Evolutionary conservation across 2,113 vertebrate species (phyloP), one percentile per base, ranked within the genome.

Genomic region (Ariopsis seemanni): DNA sequence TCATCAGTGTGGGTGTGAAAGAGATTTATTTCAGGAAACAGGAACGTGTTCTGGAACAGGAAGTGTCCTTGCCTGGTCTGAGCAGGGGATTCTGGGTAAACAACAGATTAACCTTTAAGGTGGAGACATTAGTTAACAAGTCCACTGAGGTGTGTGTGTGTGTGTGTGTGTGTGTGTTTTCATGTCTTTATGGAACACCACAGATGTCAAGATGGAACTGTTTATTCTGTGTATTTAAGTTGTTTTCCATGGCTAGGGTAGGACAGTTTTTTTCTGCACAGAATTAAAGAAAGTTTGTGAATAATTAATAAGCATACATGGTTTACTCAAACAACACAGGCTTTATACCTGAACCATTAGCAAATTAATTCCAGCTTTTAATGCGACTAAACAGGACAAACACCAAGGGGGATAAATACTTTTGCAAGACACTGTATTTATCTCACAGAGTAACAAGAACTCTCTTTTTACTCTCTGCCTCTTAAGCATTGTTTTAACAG

Each of bases 71-170:
- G 15, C 4, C 50, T 1, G 0, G 55, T 58, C 27, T 58, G n/a
- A 30, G 57, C 18, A 81, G 9, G 55, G 57, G 30, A 42, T 81
- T 81, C 53, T 81, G 55, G 27, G 57, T 62, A 82, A 62, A 82
- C 57, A 82, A 48, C 2, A 62, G 57, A 42, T 48, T 82, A 58
- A 82, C 79, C 57, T 82, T 82, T 30, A 60, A 82, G 79, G 57
- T 62, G 12, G 2, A 81, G 18, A 62, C 58, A 82, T 62, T 82
- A 62, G 57, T 60, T 81, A 81, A 60, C 55, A 58, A 34, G 78
- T 81, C 57, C 27, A 62, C 18, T 81, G 79, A 42, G 30, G 57
- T 27, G 27, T 79, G n/a, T 79, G 15, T 57, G 15, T 27, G 53
- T 80, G 53, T 79, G 25, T 79, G n/a, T 79, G 25, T 80, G 53